Base-by-base conservation (phyloP, 2,888 invertebrate species). In the Abscondita cerata region DNA sequence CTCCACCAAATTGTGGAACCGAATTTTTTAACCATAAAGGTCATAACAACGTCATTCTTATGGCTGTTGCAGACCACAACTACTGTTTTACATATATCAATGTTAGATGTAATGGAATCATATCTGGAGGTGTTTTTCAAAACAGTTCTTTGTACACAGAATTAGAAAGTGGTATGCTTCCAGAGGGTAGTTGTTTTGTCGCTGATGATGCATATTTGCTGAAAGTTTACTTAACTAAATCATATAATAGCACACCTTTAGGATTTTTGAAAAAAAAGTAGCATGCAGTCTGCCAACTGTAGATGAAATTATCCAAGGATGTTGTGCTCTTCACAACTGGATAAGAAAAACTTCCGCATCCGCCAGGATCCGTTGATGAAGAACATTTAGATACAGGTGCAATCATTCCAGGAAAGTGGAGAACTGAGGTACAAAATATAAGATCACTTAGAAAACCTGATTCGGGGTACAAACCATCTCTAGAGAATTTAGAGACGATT, bases 321-420 rank as follows among this genome's bases (percentile, higher is more conserved):
- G 8, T 15, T 41, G 41, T 41, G 41, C 41, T 13, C 8, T 41
- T 13, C 52, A 62, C 64, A 70, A 70, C 52, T 70, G 68, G 66
- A 52, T 69, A 16, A 8, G 31, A 1, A 63, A 53, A 50, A 62
- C 57, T 18, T 52, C 51, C 34, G 5, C 40, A 13, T 51, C 4
- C 11, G 9, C 18, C 12, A 19, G 62, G 60, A 15, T 65, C 58
- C 19, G 59, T 66, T 46, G 54, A 65, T 47, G 59, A 46, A 62
- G 59, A 58, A 36, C 47, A 58, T 31, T 51, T 66, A 54, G 64
- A 65, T 38, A 52, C 52, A 15, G 52, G 52, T 13, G 40, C 36
- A 12, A 38, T 52, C 11, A 52, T 52, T 52, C 46, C 11, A 12
- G 52, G 40, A 13, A 34, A 52, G 9, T 52, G 52, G 18, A 52